phyloP scores from a whole-genome alignment of 2,888 invertebrate genomes.

The Drosophila dives region DNA sequence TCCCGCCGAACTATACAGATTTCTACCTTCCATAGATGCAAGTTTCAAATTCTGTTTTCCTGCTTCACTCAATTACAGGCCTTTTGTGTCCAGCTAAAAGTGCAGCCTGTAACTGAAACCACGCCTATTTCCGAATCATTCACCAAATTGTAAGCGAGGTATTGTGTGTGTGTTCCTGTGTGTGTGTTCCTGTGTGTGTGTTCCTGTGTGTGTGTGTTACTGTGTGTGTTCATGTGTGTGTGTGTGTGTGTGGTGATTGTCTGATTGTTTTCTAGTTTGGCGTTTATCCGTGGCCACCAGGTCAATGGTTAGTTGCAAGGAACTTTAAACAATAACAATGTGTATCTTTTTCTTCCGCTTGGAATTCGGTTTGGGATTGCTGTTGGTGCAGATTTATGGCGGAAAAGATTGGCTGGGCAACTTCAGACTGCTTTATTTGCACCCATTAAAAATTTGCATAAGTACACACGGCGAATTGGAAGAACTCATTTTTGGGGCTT shows the following conservation, averaged over 20 bases:
- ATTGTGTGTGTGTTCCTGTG: slow-evolving; percentile 1
- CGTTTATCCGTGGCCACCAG: slow-evolving; percentile 55
- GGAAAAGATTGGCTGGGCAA: slow-evolving; percentile 38
- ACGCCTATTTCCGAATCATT: slow-evolving; percentile 67
- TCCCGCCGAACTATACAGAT: slow-evolving; percentile 11
- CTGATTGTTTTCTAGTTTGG: slow-evolving; percentile 44
- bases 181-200: slow-evolving; percentile 16
- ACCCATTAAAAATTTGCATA: slow-evolving; percentile 63
- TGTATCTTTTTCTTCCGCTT: slow-evolving; percentile 16
- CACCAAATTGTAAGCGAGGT: slow-evolving; percentile 47
- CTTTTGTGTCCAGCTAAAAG: slow-evolving; percentile 61
- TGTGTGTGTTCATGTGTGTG: slow-evolving; percentile 11
- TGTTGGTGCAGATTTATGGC: slow-evolving; percentile 51
- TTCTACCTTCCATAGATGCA: slow-evolving; percentile 30
- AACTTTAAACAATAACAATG: slow-evolving; percentile 52
- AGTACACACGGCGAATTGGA: slow-evolving; percentile 41
- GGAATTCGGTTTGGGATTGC: slow-evolving; percentile 3
- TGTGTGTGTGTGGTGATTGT: slow-evolving; percentile 22
- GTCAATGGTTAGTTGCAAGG: slow-evolving; percentile 32
- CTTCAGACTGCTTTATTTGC: slow-evolving; percentile 50
- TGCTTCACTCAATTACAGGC: slow-evolving; percentile 74
- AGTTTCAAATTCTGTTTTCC: slow-evolving; percentile 59
- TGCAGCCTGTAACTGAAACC: slow-evolving; percentile 69
- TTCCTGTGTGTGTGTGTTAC: background rate
- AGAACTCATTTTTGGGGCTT: slow-evolving; percentile 39